Base-by-base conservation (phyloP, 1,140 invertebrate species). In the Papilio machaon region DNA sequence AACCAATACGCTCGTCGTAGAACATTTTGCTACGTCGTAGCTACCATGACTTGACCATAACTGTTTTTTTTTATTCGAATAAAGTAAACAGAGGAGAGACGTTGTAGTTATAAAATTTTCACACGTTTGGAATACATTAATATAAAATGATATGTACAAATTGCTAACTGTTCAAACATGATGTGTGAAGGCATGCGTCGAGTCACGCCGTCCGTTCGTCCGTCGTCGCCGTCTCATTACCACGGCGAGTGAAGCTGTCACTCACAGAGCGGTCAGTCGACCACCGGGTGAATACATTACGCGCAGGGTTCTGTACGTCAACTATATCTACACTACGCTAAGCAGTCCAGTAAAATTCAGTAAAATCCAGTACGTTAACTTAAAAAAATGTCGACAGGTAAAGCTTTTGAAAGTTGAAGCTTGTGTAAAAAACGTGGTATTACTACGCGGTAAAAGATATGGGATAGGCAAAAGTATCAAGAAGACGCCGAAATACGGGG, bases 181-280 rank as follows among this genome's bases (percentile, higher is more conserved):
- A 8, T 67, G 60, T n/a, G 15, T 73, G 73, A 73, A 73, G 43
- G 73, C n/a, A 73, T 80, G 52, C 80, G 83, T 47, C 67, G 67
- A 83, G 84, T 85, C 84, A 85, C 84, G 80, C 64, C 5, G 73
- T 35, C 78, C 77, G 46, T 73, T 60, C 17, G 82, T 82, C 78
- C 77, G 46, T 73, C 73, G 58, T 70, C 78, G 80, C 74, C 82
- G 82, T 83, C 84, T 85, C 84, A 82, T 85, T 85, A 85, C 80
- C 84, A 83, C 84, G 43, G 73, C 80, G 43, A 52, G 80, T 81
- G 70, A 74, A 81, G 82, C 81, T 79, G 81, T 80, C 81, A 54
- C 78, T 82, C 81, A 84, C 70, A 47, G 75, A 54, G 67, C 43
- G 60, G 47, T 30, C 54, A 46, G 5, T 15, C 85, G 83, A 81